These are phyloP conservation scores for Microchrysa polita DNA, from an alignment of 2,888 invertebrate genomes.

Conservation along the genomic window DNA sequence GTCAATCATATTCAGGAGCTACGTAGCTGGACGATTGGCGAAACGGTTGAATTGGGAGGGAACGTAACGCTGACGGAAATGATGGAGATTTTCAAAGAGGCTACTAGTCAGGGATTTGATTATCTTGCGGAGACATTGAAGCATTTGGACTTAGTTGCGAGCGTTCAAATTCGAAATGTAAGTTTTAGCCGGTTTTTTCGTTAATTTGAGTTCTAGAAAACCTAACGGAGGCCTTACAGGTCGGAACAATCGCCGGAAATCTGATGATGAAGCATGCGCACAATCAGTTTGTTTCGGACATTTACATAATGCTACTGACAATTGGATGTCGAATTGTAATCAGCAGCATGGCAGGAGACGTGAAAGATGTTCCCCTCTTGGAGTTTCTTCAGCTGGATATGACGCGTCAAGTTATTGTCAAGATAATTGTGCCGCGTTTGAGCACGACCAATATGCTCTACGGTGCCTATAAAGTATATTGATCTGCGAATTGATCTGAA, in stretches of 20 bases:
- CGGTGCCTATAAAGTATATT: conserved; percentile 77
- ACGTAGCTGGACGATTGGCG: conserved; percentile 63
- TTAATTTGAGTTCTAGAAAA: too few relatives aligned
- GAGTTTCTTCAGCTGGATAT: conserved; percentile 72
- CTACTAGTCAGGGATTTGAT: conserved; percentile 63
- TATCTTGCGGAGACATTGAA: conserved; percentile 67
- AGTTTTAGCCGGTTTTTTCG: too few relatives aligned
- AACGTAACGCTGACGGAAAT: conserved; percentile 67
- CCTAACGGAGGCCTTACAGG: too few relatives aligned
- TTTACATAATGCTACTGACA: conserved; percentile 68
- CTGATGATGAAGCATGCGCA: conserved; percentile 74
- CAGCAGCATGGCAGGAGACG: conserved; percentile 60
- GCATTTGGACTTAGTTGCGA: conserved; percentile 69
- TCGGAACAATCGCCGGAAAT: conserved; percentile 75
- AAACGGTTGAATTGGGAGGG: conserved; percentile 68
- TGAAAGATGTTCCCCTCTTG: conserved; percentile 51
- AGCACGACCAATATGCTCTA: conserved; percentile 66
- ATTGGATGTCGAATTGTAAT: conserved; percentile 60
- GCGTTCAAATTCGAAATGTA: conserved; percentile 71
- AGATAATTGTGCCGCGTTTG: conserved; percentile 69
- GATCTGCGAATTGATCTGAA: too few relatives aligned
- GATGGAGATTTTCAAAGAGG: conserved; percentile 62
- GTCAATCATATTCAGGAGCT: conserved; percentile 70
- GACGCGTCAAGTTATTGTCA: conserved; percentile 73
- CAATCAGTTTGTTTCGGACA: conserved; percentile 76